Percentiles rank a stretch among this genome's conserved stretches.
Conservation (phyloP, 2,113 vertebrate species). For the Catharus bicknelli region DNA sequence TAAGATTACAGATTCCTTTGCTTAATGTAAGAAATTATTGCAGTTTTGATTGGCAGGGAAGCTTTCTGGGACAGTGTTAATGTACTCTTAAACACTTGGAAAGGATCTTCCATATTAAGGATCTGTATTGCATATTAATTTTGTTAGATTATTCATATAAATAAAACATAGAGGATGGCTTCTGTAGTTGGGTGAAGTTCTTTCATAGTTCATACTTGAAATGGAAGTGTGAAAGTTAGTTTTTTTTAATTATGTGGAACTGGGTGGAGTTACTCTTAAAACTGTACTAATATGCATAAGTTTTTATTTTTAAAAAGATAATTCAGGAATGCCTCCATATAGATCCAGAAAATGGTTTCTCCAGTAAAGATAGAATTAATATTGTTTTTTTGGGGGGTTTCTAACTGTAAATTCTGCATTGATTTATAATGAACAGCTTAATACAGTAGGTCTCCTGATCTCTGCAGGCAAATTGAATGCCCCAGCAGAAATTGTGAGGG, state of each 20-base stretch:
- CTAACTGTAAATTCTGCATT: neutral
- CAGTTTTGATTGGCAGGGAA: neutral
- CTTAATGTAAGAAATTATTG: neutral
- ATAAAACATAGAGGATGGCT: neutral
- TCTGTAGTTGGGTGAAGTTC: neutral
- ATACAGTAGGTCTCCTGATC: neutral
- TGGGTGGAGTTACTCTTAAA: neutral
- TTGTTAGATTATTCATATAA: neutral
- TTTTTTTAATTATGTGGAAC: neutral
- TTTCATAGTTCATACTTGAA: neutral
- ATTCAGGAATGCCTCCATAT: neutral
- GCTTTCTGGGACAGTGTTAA: neutral
- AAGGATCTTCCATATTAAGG: neutral
- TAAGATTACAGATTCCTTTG: neutral
- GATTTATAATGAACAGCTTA: neutral
- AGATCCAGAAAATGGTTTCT: neutral
- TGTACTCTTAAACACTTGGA: neutral
- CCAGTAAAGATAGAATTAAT: neutral
- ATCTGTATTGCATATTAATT: neutral
- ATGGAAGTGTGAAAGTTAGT: neutral
- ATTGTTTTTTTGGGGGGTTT: neutral
- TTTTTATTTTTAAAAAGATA: neutral
- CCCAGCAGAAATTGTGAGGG: fast-evolving
- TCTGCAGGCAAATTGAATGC: neutral
- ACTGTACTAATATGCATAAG: neutral